phyloP scores from a whole-genome alignment of 92 coral and sea anemone species.

The Metridium senile region DNA sequence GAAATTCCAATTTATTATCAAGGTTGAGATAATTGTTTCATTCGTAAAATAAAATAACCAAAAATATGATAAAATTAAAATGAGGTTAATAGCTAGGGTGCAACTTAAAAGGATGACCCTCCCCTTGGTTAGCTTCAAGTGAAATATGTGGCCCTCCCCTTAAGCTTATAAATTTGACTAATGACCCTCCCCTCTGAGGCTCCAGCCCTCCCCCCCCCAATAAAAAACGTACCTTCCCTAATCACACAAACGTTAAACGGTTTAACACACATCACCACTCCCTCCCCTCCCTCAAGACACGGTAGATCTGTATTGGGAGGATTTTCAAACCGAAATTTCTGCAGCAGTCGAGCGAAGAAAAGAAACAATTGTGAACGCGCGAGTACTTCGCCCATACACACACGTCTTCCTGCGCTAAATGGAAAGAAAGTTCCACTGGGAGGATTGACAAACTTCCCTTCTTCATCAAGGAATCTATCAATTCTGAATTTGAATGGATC shows the following conservation, averaged over 20 bases:
- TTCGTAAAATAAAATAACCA: no score
- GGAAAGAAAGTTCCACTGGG: conserved; percentile 34
- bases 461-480: conserved; percentile 56
- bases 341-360: conserved; percentile 44
- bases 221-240: no score
- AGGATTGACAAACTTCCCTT: conserved; percentile 43
- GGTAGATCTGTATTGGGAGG: conserved; percentile 52
- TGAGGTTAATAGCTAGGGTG: no score
- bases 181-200: no score
- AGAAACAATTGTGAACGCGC: conserved; percentile 44
- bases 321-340: conserved; percentile 49
- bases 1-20: no score
- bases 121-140: no score
- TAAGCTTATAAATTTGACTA: no score
- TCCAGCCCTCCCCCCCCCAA: no score
- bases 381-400: conserved; percentile 43
- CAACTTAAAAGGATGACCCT: no score
- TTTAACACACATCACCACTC: conserved; percentile 51
- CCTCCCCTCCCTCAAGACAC: conserved; percentile 30
- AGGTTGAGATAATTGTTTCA: no score
- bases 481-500: conserved; percentile 49
- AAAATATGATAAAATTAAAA: no score
- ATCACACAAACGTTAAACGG: conserved; percentile 49
- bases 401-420: conserved; percentile 50
- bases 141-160: no score